Conservation (phyloP, 2,888 invertebrate genomes). For the Drosophila mayaguana region DNA sequence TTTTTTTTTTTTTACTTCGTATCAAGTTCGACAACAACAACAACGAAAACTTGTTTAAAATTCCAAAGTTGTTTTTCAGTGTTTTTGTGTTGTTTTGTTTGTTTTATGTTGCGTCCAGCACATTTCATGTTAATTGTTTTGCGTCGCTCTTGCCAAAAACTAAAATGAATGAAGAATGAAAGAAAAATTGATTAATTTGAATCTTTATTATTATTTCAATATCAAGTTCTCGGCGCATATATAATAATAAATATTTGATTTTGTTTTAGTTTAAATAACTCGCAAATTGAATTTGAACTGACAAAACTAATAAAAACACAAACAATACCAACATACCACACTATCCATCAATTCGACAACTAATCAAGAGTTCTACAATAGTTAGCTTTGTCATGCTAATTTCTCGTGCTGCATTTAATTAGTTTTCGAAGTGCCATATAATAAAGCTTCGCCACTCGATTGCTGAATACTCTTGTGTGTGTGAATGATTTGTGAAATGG, state of each 20-base stretch:
- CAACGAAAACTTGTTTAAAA: constrained; percentile 49
- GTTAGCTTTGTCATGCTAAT: constrained; percentile 70
- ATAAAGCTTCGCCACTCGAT: background rate
- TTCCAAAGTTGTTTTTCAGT: constrained; percentile 53
- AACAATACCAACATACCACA: constrained; percentile 22
- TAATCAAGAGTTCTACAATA: constrained; percentile 46
- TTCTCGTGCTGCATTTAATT: constrained; percentile 33
- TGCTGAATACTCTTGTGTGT: background rate
- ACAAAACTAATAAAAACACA: constrained; percentile 17
- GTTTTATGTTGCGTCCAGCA: constrained; percentile 36
- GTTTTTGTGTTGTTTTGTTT: background rate
- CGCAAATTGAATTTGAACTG: constrained; percentile 26
- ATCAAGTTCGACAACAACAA: constrained; percentile 17
- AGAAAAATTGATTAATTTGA: constrained; percentile 54
- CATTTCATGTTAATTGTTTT: constrained; percentile 61
- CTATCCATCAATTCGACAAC: constrained; percentile 13
- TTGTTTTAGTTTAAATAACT: constrained; percentile 55
- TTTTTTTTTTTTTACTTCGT: constrained; percentile 11
- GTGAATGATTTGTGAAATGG: background rate
- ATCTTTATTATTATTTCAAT: constrained; percentile 46
- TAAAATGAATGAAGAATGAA: background rate
- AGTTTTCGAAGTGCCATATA: constrained; percentile 21
- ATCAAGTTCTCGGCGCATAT: constrained; percentile 53
- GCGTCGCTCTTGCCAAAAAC: constrained; percentile 30
- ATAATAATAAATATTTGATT: constrained; percentile 20